Conservation (phyloP, 2,888 invertebrate species). For the Cosmopolites sordidus region DNA sequence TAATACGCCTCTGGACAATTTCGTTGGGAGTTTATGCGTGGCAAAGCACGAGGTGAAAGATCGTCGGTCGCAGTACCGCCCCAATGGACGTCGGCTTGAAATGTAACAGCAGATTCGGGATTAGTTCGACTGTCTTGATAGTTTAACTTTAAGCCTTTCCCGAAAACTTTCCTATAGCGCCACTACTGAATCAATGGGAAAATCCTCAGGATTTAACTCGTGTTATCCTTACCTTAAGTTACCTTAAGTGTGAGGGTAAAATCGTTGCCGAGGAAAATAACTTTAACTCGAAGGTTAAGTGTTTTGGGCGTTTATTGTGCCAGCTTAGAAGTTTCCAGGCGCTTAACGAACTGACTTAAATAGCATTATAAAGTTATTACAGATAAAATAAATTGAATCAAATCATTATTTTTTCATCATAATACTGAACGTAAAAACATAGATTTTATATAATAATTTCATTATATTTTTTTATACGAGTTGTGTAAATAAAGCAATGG, state of each 20-base stretch:
- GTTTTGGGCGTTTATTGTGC: constrained; percentile 13
- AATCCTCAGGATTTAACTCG: constrained; percentile 38
- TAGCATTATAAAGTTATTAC: not conserved
- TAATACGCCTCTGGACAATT: constrained; percentile 8
- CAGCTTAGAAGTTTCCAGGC: constrained; percentile 7
- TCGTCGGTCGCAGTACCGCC: constrained; percentile 19
- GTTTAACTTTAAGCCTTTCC: constrained; percentile 38
- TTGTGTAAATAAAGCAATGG: too few relatives aligned
- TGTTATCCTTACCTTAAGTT: constrained; percentile 38
- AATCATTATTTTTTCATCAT: too few relatives aligned
- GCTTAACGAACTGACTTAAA: constrained; percentile 9
- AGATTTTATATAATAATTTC: too few relatives aligned
- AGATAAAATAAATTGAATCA: not conserved
- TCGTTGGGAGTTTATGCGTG: not conserved
- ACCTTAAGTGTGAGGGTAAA: constrained; percentile 33
- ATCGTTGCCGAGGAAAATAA: constrained; percentile 30
- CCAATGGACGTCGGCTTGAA: constrained; percentile 10
- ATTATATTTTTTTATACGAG: too few relatives aligned
- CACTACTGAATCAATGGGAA: constrained; percentile 36
- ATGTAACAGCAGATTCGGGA: constrained; percentile 34
- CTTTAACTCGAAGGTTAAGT: constrained; percentile 9
- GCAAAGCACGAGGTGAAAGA: constrained; percentile 20
- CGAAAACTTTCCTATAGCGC: constrained; percentile 35
- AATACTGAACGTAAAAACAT: too few relatives aligned
- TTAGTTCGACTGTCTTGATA: constrained; percentile 40